Evolutionary conservation across 2,797 vertebrate genomes (phyloP), one percentile per base, ranked within the genome.

Genomic region (Vespertilio murinus): DNA sequence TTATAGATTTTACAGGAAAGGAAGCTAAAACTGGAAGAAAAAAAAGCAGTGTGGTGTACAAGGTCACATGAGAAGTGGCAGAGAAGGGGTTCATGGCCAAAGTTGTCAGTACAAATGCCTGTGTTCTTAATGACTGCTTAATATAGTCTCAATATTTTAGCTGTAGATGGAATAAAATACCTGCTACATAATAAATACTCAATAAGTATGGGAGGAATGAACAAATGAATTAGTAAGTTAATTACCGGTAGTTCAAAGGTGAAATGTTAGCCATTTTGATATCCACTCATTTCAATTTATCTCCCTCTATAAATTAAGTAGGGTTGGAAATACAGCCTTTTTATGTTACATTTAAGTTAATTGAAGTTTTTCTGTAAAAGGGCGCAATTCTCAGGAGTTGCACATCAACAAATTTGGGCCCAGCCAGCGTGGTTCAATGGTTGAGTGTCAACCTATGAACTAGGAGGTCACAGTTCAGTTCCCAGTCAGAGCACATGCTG

Each of bases 361-460:
- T 25, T 65, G 14, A 74, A 70, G 45, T 33, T 70, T 91, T 96
- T 95, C 70, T 83, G 13, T 88, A 80, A 86, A 67, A 56, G 14
- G 61, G 52, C 14, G 2, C 2, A 2, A 17, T 78, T 78, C 45
- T 89, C 52, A 45, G 22, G 42, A 28, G 33, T 82, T 70, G 11
- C 22, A 75, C 10, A 30, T 33, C 54, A 84, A 42, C 4, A 54
- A 78, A 33, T 74, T 28, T 94, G 69, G 93, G 59, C 59, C 59
- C 6, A 4, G 59, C 59, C 59, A 61, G 28, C 1, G 0, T 61
- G 12, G 25, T 28, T 30, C 59, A 61, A 28, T 61, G 59, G 59
- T 61, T 61, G 59, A 61, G 59, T 6, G 1, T 61, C 59, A 30
- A 30, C 28, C 59, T 61, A 30, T 61, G 28, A 61, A 61, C 28